phyloP scores from a whole-genome alignment of 2,113 vertebrate genomes.

The Macrotus californicus region DNA sequence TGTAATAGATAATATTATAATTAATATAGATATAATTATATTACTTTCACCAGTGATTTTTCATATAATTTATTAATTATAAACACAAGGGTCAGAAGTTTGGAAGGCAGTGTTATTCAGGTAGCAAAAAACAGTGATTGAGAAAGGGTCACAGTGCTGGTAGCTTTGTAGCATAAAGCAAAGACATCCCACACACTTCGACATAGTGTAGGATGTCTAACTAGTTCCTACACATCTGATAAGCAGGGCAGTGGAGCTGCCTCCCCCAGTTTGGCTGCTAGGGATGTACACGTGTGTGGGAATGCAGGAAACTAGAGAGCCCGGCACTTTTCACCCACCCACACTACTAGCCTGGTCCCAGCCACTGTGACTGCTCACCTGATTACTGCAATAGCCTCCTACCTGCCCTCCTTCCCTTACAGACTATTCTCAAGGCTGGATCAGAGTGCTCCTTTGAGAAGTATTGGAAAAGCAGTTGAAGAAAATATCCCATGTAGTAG shows the following conservation, averaged over 20 bases:
- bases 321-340: neutral
- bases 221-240: neutral
- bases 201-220: neutral
- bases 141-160: neutral
- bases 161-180: neutral
- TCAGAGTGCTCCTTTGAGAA: slow-evolving; percentile 15
- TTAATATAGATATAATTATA: neutral
- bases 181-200: neutral
- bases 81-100: neutral
- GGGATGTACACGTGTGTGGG: neutral
- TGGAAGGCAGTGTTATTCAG: neutral
- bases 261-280: neutral
- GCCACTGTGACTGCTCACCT: neutral
- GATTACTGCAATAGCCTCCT: neutral
- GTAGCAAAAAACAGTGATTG: neutral
- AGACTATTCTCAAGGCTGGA: slow-evolving; percentile 19
- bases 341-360: neutral
- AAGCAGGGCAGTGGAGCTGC: neutral
- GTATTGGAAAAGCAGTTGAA: neutral
- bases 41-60: neutral
- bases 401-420: neutral
- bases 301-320: neutral
- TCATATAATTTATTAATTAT: neutral
- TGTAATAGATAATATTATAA: neutral
- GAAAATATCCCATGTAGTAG: neutral